phyloP scores from a whole-genome alignment of 2,888 invertebrate genomes.

The Sepioteuthis lessoniana region DNA sequence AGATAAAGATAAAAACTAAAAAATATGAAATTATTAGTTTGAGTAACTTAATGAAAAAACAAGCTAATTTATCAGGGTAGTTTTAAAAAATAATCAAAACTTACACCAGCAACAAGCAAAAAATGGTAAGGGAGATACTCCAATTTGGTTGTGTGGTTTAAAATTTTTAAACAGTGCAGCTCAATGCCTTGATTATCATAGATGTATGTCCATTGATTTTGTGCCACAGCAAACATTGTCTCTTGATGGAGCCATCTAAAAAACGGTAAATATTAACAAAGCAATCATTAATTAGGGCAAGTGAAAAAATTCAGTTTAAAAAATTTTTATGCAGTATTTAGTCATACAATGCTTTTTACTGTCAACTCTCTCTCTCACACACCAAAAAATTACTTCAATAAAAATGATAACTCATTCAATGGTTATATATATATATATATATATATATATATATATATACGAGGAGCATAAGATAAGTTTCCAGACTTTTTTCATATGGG shows the following conservation, averaged over 20 bases:
- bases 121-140: slow-evolving; percentile 99
- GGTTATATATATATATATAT: too few relatives aligned
- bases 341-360: too few relatives aligned
- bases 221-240: slow-evolving; percentile 97
- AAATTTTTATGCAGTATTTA: too few relatives aligned
- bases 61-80: too few relatives aligned
- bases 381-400: too few relatives aligned
- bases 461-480: too few relatives aligned
- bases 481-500: too few relatives aligned
- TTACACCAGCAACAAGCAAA: slow-evolving; percentile 87
- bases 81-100: slow-evolving; percentile 68
- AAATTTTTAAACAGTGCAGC: slow-evolving; percentile 91
- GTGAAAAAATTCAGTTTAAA: too few relatives aligned
- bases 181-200: slow-evolving; percentile 98
- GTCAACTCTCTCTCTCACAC: too few relatives aligned
- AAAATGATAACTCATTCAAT: too few relatives aligned
- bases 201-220: slow-evolving; percentile 95
- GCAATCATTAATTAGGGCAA: neutral
- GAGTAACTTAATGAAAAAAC: neutral
- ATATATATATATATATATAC: too few relatives aligned
- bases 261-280: neutral
- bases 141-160: slow-evolving; percentile 86
- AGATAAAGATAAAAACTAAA: too few relatives aligned
- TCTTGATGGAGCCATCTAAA: slow-evolving; percentile 84
- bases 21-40: neutral